phyloP scores from a whole-genome alignment of 2,113 vertebrate species.

The Pavo muticus region DNA sequence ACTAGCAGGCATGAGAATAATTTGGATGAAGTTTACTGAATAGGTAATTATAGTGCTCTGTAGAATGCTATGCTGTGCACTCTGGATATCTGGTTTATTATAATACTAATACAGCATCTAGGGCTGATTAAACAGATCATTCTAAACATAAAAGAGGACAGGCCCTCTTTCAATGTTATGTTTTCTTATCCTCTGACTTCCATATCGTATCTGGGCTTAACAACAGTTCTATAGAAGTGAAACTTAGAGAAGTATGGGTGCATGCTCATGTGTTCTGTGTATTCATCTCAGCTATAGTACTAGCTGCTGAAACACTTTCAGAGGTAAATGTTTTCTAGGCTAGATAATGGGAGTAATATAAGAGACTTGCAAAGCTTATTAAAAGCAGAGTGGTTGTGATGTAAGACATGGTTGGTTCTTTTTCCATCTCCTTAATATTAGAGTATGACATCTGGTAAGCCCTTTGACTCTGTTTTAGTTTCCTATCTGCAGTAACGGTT shows the following conservation, averaged over 20 bases:
- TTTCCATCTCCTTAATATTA: background rate
- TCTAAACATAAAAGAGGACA: background rate
- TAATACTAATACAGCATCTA: background rate
- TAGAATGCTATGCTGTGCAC: background rate
- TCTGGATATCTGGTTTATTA: background rate
- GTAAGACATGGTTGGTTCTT: background rate
- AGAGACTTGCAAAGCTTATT: background rate
- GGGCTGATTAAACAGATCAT: background rate
- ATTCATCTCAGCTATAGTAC: background rate
- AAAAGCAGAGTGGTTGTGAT: background rate
- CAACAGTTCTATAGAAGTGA: background rate
- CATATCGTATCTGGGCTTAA: background rate
- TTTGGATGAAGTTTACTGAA: background rate
- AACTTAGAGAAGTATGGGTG: background rate
- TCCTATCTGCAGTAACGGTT: background rate
- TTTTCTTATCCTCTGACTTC: background rate
- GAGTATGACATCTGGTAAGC: background rate
- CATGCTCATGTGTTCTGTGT: background rate
- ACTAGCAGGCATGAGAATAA: background rate
- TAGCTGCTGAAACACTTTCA: background rate
- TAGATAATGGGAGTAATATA: background rate
- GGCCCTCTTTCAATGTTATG: background rate
- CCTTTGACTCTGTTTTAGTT: background rate
- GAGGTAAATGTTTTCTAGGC: background rate
- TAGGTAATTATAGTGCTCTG: background rate